Base-by-base conservation (phyloP, 1,140 invertebrate genomes). In the Hermetia illucens region DNA sequence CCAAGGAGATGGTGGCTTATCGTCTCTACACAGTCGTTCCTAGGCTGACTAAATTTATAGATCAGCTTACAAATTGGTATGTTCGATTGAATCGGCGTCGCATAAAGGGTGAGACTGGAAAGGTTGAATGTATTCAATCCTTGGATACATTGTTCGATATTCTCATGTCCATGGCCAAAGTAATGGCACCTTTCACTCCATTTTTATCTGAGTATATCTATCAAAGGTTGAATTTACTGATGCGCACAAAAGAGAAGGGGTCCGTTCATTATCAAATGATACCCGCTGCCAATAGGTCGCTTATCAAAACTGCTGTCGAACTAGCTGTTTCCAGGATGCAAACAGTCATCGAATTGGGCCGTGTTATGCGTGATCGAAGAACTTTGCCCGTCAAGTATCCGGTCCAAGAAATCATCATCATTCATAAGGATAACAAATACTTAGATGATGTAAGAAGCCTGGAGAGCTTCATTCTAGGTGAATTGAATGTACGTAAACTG, bases 21-120 rank as follows among this genome's bases (percentile, higher is more conserved):
- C 75, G 82, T 34, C 62, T 99, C 17, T 98, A 98, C 56, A 97
- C 90, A 1, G 95, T 98, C 9, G 80, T 96, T 18, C 92, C 94
- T 3, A 69, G 78, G 32, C 64, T 99, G 10, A 82, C 96, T 0
- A 92, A 93, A 57, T 98, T 93, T 61, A 91, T 98, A 45, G 92
- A 98, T 53, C 86, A 96, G 55, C 70, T 99, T 3, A 98, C 93
- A 4, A 99, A 98, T 59, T 97, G 93, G 91, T 97, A 98, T 58
- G 91, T 99, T 6, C 71, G 94, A 39, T 88, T 98, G 75, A 98
- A 98, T 59, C 73, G 95, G 36, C 84, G 80, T 51, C 72, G 95
- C 32, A 71, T 98, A 25, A 95, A 90, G 64, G 91, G 90, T 44
- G 89, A 97, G 55, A 65, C 63, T 46, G 72, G 74, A 18, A 65